phyloP scores from a whole-genome alignment of 2,888 invertebrate genomes.

The Drosophila cognata region DNA sequence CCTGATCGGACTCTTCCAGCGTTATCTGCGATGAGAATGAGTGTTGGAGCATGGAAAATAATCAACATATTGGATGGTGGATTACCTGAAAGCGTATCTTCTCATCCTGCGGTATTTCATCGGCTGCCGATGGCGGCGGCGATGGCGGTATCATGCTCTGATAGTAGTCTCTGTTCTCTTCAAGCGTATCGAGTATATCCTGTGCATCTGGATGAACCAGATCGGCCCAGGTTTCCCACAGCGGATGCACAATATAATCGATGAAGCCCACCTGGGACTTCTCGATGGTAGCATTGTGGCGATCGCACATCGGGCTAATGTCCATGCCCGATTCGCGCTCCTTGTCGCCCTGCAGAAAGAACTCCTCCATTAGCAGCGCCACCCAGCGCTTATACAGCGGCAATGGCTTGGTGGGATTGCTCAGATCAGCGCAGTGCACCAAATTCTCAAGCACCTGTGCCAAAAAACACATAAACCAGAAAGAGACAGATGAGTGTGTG shows the following conservation, averaged over 20 bases:
- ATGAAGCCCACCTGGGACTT: constrained; percentile 99
- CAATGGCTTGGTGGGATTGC: constrained; percentile 98
- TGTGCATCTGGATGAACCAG: constrained; percentile 99
- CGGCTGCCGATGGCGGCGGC: constrained; percentile 90
- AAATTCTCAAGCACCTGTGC: constrained; percentile 97
- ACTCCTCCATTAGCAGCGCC: constrained; percentile 98
- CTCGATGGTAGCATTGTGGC: constrained; percentile 98
- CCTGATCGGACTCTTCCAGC: constrained; percentile 89
- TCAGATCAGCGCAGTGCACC: constrained; percentile 99
- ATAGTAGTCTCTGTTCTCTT: constrained; percentile 99
- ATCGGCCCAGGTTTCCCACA: constrained; percentile 99
- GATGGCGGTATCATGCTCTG: constrained; percentile 97
- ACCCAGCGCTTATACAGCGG: constrained; percentile 97
- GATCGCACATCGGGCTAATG: constrained; percentile 99
- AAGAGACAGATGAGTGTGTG: neutral
- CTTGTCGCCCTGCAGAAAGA: constrained; percentile 98
- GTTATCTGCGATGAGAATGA: constrained; percentile 88
- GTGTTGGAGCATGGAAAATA: neutral
- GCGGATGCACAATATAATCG: constrained; percentile 99
- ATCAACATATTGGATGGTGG: neutral
- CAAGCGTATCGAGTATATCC: constrained; percentile 98
- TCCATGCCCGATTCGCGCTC: constrained; percentile 98
- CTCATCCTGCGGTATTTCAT: constrained; percentile 87
- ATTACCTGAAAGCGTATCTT: constrained; percentile 90
- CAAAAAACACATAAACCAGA: neutral